phyloP scores from a whole-genome alignment of 2,797 vertebrate genomes.

The Chelonia mydas region DNA sequence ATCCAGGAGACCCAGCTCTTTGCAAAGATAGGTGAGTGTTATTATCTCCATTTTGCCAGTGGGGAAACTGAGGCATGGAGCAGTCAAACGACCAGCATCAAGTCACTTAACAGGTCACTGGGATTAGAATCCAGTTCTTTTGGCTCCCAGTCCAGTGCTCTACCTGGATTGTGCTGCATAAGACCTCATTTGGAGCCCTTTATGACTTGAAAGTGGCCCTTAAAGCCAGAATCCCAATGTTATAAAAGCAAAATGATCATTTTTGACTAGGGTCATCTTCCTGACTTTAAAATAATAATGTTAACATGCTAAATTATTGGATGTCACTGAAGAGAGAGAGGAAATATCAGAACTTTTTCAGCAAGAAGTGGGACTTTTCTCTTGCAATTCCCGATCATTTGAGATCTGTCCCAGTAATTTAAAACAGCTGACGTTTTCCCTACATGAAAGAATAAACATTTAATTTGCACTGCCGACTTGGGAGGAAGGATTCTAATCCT shows the following conservation, averaged over 20 bases:
- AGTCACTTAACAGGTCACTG: constrained; percentile 20
- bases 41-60: no score
- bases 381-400: not conserved
- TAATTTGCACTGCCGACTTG: constrained; percentile 56
- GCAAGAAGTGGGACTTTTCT: not conserved
- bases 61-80: not conserved
- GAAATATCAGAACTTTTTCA: not conserved
- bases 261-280: not conserved
- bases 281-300: not conserved
- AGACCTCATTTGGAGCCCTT: constrained; percentile 42
- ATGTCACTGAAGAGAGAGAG: accelerated
- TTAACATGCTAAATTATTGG: not conserved
- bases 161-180: no score
- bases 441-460: constrained; percentile 76
- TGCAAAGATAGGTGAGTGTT: not conserved
- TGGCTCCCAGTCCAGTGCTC: constrained; percentile 12
- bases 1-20: not conserved
- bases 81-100: not conserved
- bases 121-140: constrained; percentile 16
- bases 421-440: constrained; percentile 69
- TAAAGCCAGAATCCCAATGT: constrained; percentile 43
- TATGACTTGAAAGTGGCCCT: constrained; percentile 35
- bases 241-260: not conserved
- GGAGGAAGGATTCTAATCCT: constrained; percentile 72
- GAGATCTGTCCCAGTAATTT: constrained; percentile 25